Evolutionary conservation across 2,888 invertebrate genomes (phyloP).

Genomic region (Hypomecis punctinalis): DNA sequence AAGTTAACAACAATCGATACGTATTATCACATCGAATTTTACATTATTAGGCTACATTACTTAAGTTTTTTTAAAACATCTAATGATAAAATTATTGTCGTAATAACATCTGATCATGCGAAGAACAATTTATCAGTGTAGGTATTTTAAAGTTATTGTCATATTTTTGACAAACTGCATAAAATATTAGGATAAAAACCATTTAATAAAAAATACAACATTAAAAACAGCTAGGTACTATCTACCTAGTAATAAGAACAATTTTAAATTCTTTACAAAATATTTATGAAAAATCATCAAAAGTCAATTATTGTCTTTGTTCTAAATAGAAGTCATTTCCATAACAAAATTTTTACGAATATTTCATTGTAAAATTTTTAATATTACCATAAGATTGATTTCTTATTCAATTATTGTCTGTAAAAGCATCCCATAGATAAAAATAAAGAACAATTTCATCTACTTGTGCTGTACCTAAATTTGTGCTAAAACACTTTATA

Average conservation of each 20-base stretch:
- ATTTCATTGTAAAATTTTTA: slow-evolving; percentile 8
- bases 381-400: slow-evolving; percentile 15
- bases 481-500: too few species aligned
- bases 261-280: slow-evolving; percentile 2
- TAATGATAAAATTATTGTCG: slow-evolving; percentile 20
- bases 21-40: slow-evolving; percentile 62
- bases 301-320: slow-evolving; percentile 5
- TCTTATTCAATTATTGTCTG: slow-evolving; percentile 18
- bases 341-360: not conserved
- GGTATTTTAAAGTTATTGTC: slow-evolving; percentile 6
- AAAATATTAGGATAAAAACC: not conserved
- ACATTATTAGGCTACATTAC: slow-evolving; percentile 39
- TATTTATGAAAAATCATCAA: slow-evolving; percentile 3
- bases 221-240: slow-evolving; percentile 21
- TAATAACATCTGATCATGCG: not conserved
- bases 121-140: not conserved
- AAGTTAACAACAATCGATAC: slow-evolving; percentile 52
- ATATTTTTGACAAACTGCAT: not conserved
- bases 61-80: slow-evolving; percentile 1
- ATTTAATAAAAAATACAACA: slow-evolving; percentile 8
- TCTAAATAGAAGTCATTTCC: not conserved
- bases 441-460: not conserved
- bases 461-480: not conserved
- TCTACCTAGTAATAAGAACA: slow-evolving; percentile 6
- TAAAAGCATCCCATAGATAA: slow-evolving; percentile 1